Conservation (phyloP, 2,888 invertebrate genomes). For the Patella depressa region DNA sequence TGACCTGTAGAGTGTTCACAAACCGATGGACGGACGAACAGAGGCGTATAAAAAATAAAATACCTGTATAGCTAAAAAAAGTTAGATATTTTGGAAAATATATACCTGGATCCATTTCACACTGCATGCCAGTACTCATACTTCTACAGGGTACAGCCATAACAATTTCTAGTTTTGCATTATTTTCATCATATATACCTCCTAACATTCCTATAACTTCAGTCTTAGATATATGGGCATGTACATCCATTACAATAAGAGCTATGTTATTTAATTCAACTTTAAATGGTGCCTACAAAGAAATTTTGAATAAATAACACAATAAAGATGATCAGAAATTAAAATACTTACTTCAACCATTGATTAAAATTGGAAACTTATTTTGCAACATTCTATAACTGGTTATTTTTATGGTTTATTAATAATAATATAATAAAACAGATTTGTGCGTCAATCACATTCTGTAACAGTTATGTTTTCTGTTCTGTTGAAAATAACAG, state of each 20-base stretch:
- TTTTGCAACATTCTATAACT: too few relatives aligned
- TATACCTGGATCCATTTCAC: conserved; percentile 84
- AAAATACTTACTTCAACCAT: too few relatives aligned
- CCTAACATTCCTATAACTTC: conserved; percentile 85
- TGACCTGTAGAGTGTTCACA: too few relatives aligned
- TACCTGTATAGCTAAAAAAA: too few relatives aligned
- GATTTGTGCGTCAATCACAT: too few relatives aligned
- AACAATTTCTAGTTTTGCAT: conserved; percentile 72
- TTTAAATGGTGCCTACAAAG: conserved; percentile 77
- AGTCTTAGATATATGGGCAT: conserved; percentile 79
- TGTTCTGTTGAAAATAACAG: too few relatives aligned
- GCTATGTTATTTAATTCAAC: conserved; percentile 77
- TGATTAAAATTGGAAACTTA: too few relatives aligned
- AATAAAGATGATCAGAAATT: neutral
- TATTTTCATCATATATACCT: conserved; percentile 73
- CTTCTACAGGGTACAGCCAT: conserved; percentile 79
- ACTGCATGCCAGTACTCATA: conserved; percentile 79
- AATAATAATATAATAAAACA: neutral
- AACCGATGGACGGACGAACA: too few relatives aligned
- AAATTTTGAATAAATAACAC: neutral
- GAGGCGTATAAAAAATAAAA: too few relatives aligned
- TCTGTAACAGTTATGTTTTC: too few relatives aligned
- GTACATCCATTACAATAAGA: conserved; percentile 79
- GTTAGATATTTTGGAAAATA: neutral
- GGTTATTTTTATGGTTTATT: neutral